Percentiles rank a stretch among this genome's conserved stretches.
Conservation (phyloP, 1,140 invertebrate genomes). For the Rhyacophila brunnea region DNA sequence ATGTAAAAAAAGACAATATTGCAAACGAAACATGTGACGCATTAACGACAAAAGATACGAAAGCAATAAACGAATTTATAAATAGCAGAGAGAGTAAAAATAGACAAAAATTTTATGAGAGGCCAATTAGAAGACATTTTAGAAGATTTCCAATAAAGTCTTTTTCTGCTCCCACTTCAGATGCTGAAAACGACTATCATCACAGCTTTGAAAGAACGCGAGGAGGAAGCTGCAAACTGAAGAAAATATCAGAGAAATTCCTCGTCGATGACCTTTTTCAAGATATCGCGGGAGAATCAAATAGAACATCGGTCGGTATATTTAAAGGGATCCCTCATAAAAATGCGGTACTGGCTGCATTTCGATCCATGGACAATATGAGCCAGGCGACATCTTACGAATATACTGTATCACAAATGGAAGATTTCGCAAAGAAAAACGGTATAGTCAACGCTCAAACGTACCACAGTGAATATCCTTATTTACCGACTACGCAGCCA, state of each 20-base stretch:
- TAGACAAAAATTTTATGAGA: conserved; percentile 1
- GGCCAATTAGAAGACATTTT: background rate
- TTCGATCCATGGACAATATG: conserved; percentile 54
- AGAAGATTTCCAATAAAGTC: conserved; percentile 25
- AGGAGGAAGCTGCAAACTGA: conserved; percentile 38
- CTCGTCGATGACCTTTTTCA: conserved; percentile 52
- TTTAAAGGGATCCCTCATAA: conserved; percentile 55
- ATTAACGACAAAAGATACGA: background rate
- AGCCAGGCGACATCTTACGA: conserved; percentile 47
- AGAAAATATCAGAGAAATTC: conserved; percentile 56
- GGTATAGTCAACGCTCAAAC: conserved; percentile 48
- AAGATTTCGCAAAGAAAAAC: conserved; percentile 45
- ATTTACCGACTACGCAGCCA: conserved; percentile 52
- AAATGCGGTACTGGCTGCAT: conserved; percentile 53
- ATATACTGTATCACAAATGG: conserved; percentile 45
- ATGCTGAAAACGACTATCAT: conserved; percentile 28
- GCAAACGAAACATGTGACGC: conserved; percentile 1
- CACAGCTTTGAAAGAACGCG: conserved; percentile 14
- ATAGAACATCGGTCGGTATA: conserved; percentile 47
- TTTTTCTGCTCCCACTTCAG: conserved; percentile 37
- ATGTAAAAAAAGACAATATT: background rate
- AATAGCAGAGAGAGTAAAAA: background rate
- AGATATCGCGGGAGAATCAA: conserved; percentile 49
- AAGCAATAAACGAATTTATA: background rate
- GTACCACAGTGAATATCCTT: conserved; percentile 52